Conservation (phyloP, 35 echinoderm and acorn worm genomes). For the Lytechinus variegatus region DNA sequence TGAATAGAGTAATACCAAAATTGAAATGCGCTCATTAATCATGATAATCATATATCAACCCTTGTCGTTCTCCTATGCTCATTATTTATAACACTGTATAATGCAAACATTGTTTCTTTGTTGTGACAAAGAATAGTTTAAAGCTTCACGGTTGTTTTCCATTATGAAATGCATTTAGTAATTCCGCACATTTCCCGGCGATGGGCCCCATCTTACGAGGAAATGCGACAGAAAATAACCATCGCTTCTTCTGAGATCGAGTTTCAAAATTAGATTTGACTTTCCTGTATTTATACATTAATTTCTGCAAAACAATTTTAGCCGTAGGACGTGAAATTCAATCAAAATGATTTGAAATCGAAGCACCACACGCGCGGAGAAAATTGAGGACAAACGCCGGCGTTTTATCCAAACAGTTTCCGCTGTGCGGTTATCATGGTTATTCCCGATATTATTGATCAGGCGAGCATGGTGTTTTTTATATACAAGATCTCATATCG, state of each 20-base stretch:
- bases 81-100: too few species aligned
- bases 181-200: background rate
- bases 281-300: background rate
- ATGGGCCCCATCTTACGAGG: background rate
- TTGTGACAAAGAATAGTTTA: too few species aligned
- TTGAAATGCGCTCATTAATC: too few species aligned
- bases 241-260: background rate
- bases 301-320: constrained; percentile 10
- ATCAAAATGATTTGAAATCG: constrained; percentile 4
- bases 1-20: too few species aligned
- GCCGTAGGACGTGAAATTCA: background rate
- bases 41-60: too few species aligned
- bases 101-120: too few species aligned
- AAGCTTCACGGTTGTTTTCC: background rate
- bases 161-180: background rate
- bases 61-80: too few species aligned
- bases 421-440: background rate
- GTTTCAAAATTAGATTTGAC: constrained; percentile 1
- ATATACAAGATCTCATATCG: background rate
- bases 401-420: background rate
- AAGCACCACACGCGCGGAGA: background rate
- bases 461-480: background rate
- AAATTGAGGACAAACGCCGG: background rate
- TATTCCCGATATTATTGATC: background rate
- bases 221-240: background rate